Conservation (phyloP, 2,113 vertebrate species). For the Chitala chitala region DNA sequence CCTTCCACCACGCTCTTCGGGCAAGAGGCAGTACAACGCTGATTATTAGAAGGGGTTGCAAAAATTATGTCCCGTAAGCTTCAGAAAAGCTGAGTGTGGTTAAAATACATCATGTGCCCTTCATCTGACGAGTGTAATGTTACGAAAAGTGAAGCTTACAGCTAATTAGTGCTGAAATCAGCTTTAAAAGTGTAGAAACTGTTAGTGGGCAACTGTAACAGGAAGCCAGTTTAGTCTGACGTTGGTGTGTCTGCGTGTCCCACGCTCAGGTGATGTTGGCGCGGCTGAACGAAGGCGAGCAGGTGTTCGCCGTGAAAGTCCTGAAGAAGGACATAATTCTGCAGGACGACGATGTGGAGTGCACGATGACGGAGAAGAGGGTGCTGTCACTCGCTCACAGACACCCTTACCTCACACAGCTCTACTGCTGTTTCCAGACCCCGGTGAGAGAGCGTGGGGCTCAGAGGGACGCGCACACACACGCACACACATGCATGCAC, state of each 20-base stretch:
- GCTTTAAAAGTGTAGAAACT: too few species aligned
- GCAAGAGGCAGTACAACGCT: too few species aligned
- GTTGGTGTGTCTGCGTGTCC: background rate
- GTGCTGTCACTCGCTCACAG: conserved; percentile 81
- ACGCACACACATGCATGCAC: conserved; percentile 9
- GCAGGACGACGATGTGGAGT: conserved; percentile 95
- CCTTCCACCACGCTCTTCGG: too few species aligned
- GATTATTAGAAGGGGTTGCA: too few species aligned
- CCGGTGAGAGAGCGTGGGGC: conserved; percentile 71
- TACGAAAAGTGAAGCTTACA: background rate
- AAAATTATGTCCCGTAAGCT: too few species aligned
- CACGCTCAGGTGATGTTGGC: conserved; percentile 85
- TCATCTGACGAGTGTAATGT: background rate
- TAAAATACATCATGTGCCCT: background rate
- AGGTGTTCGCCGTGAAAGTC: conserved; percentile 89
- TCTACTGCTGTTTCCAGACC: conserved; percentile 97
- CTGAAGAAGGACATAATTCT: conserved; percentile 96
- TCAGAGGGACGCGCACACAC: background rate
- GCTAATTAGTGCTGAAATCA: too few species aligned
- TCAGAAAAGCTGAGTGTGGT: too few species aligned
- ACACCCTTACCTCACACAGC: conserved; percentile 93
- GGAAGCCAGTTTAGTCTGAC: too few species aligned
- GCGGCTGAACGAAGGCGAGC: conserved; percentile 70
- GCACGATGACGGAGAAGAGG: conserved; percentile 94
- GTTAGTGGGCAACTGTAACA: too few species aligned